Evolutionary conservation across 2,888 invertebrate genomes (phyloP).

Genomic region (Copidosoma aretas): DNA sequence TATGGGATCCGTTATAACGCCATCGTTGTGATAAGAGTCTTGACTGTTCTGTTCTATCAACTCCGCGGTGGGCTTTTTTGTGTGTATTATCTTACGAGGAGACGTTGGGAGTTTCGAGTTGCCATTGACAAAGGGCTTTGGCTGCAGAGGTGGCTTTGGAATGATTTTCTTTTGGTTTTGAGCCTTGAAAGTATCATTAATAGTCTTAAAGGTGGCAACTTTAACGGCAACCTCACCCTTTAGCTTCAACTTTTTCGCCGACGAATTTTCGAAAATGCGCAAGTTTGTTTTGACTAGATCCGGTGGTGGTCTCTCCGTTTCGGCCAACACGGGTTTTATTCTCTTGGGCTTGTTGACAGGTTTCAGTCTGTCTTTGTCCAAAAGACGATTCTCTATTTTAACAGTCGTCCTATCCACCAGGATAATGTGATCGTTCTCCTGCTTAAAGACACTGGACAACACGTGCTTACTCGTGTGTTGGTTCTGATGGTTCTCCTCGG

Average conservation of each 20-base stretch:
- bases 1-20: slow-evolving; percentile 56
- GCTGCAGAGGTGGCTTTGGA: slow-evolving; percentile 64
- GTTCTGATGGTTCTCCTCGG: slow-evolving; percentile 34
- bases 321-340: slow-evolving; percentile 71
- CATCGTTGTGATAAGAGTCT: slow-evolving; percentile 51
- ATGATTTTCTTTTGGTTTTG: slow-evolving; percentile 60
- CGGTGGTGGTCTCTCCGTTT: slow-evolving; percentile 83
- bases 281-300: slow-evolving; percentile 88
- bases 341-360: slow-evolving; percentile 68
- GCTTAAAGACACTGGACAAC: slow-evolving; percentile 40
- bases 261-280: slow-evolving; percentile 77
- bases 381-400: slow-evolving; percentile 57
- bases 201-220: slow-evolving; percentile 70
- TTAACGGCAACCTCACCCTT: slow-evolving; percentile 70
- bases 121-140: slow-evolving; percentile 63
- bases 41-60: slow-evolving; percentile 49
- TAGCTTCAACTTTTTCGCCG: slow-evolving; percentile 61
- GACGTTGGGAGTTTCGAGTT: slow-evolving; percentile 52
- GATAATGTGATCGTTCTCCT: slow-evolving; percentile 65
- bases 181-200: slow-evolving; percentile 67
- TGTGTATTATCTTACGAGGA: slow-evolving; percentile 55
- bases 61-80: slow-evolving; percentile 50
- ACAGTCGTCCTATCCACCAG: slow-evolving; percentile 58
- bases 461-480: slow-evolving; percentile 25
- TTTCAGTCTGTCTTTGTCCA: slow-evolving; percentile 60